These are phyloP conservation scores for Erynnis tages DNA, from an alignment of 2,888 invertebrate species.

Conservation along the genomic window DNA sequence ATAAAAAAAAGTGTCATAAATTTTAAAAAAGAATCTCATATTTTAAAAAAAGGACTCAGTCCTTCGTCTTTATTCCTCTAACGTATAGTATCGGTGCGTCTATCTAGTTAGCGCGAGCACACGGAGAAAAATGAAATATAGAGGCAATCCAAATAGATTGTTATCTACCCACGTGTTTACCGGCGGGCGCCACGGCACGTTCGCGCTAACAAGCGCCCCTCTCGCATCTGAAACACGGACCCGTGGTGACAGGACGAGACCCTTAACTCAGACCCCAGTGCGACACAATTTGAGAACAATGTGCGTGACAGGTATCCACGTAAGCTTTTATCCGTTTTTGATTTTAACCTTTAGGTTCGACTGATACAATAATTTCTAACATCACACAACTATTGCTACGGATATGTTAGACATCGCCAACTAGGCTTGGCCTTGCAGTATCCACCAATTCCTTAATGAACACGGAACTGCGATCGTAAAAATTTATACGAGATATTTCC, in stretches of 20 bases:
- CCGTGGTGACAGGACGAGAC: slow-evolving; percentile 52
- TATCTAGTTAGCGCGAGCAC: slow-evolving; percentile 76
- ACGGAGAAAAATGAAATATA: slow-evolving; percentile 81
- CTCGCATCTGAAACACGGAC: slow-evolving; percentile 53
- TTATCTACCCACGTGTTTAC: slow-evolving; percentile 81
- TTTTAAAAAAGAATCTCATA: slow-evolving; percentile 58
- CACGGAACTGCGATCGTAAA: slow-evolving; percentile 39
- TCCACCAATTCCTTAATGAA: slow-evolving; percentile 36
- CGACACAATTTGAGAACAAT: slow-evolving; percentile 54
- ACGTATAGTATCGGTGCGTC: slow-evolving; percentile 56
- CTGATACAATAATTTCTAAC: too few relatives aligned
- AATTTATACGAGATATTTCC: slow-evolving; percentile 69
- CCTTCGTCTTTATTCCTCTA: slow-evolving; percentile 66
- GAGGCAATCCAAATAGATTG: slow-evolving; percentile 82
- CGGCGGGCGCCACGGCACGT: slow-evolving; percentile 75
- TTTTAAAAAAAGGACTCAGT: slow-evolving; percentile 57
- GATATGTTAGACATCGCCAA: too few relatives aligned
- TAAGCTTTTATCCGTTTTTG: slow-evolving; percentile 32
- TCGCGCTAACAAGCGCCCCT: slow-evolving; percentile 74
- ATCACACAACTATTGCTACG: too few relatives aligned
- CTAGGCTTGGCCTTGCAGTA: too few relatives aligned
- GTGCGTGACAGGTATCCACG: slow-evolving; percentile 68
- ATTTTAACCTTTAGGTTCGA: too few relatives aligned
- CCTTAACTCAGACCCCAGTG: slow-evolving; percentile 52
- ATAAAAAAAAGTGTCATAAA: too few relatives aligned